Base-by-base conservation (phyloP, 1,140 invertebrate species). In the Trachymyrmex septentrionalis region DNA sequence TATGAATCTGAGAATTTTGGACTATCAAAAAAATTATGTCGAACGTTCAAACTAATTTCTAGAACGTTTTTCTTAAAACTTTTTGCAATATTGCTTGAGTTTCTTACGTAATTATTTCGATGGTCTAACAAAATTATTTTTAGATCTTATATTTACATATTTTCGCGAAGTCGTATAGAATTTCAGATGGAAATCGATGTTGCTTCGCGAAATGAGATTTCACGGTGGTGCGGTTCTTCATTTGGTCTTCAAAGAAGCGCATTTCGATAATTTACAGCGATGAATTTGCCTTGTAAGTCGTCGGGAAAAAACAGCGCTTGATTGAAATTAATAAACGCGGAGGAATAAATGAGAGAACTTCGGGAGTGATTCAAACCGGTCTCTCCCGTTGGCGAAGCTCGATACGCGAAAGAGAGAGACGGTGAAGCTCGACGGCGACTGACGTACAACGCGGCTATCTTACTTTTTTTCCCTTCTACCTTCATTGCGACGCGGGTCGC, bases 261-360 rank as follows among this genome's bases (percentile, higher is more conserved):
- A 3, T 55, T 67, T 55, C 30, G 48, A 69, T 64, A 38, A 81
- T 69, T 69, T 55, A 27, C 48, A 24, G n/a, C 14, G 14, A 3
- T 30, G 7, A 34, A 38, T 67, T 69, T 78, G 27, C 12, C 16
- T 66, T 0, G n/a, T 53, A 53, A 66, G 63, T 80, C 4, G 4
- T 34, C 27, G 44, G 27, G 16, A 5, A 24, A 24, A 48, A 38
- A n/a, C 0, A 27, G 5, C 16, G 57, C 9, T 77, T 63, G 63
- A 57, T 71, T 55, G 27, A 57, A 81, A 81, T 44, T 81, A 81
- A 69, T 67, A 53, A 81, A 30, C 6, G 10, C 27, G 27, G 34
- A 38, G 14, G 48, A 67, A 53, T 34, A 21, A 38, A 66, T 1
- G 30, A 21, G 64, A 14, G 34, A 12, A 64, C 61, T 64, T 64